These are phyloP conservation scores for Sinonovacula constricta DNA, from an alignment of 1,140 invertebrate species.

Conservation along the genomic window DNA sequence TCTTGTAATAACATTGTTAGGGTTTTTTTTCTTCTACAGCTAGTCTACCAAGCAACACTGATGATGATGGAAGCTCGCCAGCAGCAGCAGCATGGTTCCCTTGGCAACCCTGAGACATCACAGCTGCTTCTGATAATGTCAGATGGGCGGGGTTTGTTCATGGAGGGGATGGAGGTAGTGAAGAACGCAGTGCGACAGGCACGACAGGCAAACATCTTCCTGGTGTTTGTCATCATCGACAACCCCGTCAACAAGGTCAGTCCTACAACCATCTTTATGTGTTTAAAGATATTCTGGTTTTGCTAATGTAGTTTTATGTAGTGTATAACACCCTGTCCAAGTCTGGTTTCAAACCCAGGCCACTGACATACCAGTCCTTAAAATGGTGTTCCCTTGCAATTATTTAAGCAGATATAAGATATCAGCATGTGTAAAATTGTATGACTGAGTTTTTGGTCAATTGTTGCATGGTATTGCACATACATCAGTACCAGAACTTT, in stretches of 20 bases:
- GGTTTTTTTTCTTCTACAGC: conserved; percentile 79
- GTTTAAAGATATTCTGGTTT: not conserved
- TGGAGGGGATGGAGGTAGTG: conserved; percentile 90
- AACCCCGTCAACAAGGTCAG: conserved; percentile 92
- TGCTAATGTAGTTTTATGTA: not conserved
- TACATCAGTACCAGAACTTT: no score
- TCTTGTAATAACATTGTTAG: no score
- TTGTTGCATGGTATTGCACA: no score
- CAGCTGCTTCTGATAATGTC: conserved; percentile 93
- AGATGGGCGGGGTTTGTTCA: conserved; percentile 95
- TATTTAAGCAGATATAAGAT: not conserved
- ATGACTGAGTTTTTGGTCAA: not conserved
- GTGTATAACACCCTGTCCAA: no score
- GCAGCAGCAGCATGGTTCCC: conserved; percentile 57
- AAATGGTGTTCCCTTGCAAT: not conserved
- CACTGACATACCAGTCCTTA: no score
- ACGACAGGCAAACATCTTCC: conserved; percentile 90
- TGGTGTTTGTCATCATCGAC: conserved; percentile 97
- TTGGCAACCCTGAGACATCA: conserved; percentile 68
- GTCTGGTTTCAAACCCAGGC: no score
- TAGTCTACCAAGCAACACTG: conserved; percentile 87
- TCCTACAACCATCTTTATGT: not conserved
- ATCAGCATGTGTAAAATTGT: not conserved
- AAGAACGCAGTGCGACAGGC: conserved; percentile 89
- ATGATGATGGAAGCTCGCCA: conserved; percentile 71